phyloP scores from a whole-genome alignment of 1,140 invertebrate species.

The Pogonomyrmex barbatus region DNA sequence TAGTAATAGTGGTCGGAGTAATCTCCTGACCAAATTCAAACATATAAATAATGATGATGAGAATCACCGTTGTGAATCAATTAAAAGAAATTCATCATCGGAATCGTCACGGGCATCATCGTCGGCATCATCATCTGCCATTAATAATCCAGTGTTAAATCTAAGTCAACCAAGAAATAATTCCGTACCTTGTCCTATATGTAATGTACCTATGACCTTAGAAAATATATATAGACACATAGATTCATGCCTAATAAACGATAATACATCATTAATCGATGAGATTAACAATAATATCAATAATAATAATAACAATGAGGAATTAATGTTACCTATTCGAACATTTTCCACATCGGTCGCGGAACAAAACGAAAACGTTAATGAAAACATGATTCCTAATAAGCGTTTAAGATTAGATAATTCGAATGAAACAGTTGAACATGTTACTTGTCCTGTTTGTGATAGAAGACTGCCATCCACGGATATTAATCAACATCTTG shows the following conservation, averaged over 20 bases:
- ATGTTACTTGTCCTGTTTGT: conserved; percentile 87
- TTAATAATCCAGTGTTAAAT: conserved; percentile 11
- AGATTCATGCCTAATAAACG: conserved; percentile 79
- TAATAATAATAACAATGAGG: conserved; percentile 27
- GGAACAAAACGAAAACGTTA: conserved; percentile 48
- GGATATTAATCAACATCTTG: conserved; percentile 87
- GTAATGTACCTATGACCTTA: conserved; percentile 77
- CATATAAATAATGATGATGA: background rate
- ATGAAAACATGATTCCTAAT: conserved; percentile 7
- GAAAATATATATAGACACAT: conserved; percentile 83
- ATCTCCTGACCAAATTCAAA: conserved; percentile 58
- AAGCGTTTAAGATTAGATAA: conserved; percentile 57
- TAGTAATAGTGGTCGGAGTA: conserved; percentile 56
- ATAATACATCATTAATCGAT: conserved; percentile 58
- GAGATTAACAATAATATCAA: conserved; percentile 59
- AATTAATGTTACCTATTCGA: conserved; percentile 17
- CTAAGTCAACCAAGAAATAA: conserved; percentile 39
- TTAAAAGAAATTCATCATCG: background rate
- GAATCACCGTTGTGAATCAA: background rate
- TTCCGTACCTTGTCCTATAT: conserved; percentile 83
- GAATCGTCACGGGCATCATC: background rate
- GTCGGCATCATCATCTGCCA: background rate
- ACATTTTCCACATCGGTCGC: background rate
- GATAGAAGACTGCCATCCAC: conserved; percentile 78
- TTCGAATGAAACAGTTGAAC: conserved; percentile 34